These are phyloP conservation scores for Caranx ignobilis DNA, from an alignment of 2,113 vertebrate species.

Conservation along the genomic window DNA sequence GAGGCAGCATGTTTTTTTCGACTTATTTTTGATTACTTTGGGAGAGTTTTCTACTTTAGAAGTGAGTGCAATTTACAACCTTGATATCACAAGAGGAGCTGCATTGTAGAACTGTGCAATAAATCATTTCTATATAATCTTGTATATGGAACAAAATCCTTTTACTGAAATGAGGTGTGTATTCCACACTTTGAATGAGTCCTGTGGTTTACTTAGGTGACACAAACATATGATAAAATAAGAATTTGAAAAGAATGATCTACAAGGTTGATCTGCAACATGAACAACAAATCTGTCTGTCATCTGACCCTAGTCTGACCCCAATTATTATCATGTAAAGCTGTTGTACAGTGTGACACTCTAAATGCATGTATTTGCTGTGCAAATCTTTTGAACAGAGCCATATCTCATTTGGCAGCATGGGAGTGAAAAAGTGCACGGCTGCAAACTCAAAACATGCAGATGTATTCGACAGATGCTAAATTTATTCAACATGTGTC, in stretches of 20 bases:
- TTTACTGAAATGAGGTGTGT: neutral
- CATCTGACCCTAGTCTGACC: neutral
- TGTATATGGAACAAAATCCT: neutral
- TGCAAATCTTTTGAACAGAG: neutral
- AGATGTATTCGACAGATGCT: neutral
- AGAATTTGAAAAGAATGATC: neutral
- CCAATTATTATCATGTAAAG: conserved; percentile 42
- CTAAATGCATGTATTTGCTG: conserved; percentile 22
- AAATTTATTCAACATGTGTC: conserved; percentile 2
- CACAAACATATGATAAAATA: conserved; percentile 7
- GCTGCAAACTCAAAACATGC: neutral
- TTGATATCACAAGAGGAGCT: neutral
- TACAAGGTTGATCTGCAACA: neutral
- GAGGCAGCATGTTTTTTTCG: neutral
- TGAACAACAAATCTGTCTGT: conserved; percentile 6
- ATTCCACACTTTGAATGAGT: conserved; percentile 12
- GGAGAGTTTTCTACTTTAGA: neutral
- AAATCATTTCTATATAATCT: conserved; percentile 25
- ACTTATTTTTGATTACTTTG: neutral
- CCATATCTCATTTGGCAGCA: conserved; percentile 4
- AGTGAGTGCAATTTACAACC: conserved; percentile 1
- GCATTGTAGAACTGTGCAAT: neutral
- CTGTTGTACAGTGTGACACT: conserved; percentile 8
- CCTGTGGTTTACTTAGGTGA: neutral
- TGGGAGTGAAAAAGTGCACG: neutral